A percentile compares a stretch with the other conserved stretches of the same genome.
phyloP scores from a whole-genome alignment of 2,888 invertebrate genomes.

The Zelleria hepariella region DNA sequence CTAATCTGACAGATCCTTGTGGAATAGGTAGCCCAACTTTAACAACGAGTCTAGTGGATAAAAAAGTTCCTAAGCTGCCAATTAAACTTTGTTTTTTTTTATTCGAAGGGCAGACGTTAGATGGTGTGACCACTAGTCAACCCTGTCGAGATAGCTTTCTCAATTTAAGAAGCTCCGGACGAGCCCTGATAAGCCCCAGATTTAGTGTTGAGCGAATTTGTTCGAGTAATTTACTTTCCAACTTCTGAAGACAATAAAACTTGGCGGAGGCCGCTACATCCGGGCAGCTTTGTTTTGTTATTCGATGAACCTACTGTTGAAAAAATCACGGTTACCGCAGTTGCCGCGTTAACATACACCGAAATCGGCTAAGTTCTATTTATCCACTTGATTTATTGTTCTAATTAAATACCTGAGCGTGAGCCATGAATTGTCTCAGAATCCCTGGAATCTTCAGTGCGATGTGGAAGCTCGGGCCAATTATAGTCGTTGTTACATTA shows the following conservation, averaged over 20 bases:
- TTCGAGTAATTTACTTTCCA: conserved; percentile 65
- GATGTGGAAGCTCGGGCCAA: not conserved
- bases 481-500: conserved; percentile 2
- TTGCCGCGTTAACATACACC: not conserved
- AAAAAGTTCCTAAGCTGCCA: not conserved
- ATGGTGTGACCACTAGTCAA: not conserved
- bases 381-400: conserved; percentile 46
- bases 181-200: conserved; percentile 61
- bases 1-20: too few relatives aligned
- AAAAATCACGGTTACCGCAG: conserved; percentile 16
- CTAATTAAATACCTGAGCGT: conserved; percentile 53
- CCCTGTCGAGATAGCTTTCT: conserved; percentile 51
- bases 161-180: conserved; percentile 55
- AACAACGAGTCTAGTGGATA: not conserved
- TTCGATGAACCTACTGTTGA: conserved; percentile 38
- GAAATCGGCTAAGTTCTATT: conserved; percentile 29
- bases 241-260: conserved; percentile 67
- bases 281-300: conserved; percentile 51
- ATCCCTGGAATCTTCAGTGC: conserved; percentile 21
- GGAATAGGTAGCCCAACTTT: too few relatives aligned
- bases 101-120: not conserved
- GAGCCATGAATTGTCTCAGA: conserved; percentile 48
- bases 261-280: conserved; percentile 46
- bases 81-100: not conserved
- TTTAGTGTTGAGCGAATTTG: conserved; percentile 66